Percentiles rank a stretch among this genome's conserved stretches.
Conservation (phyloP, 1,140 invertebrate genomes). For the Drosophila varians region DNA sequence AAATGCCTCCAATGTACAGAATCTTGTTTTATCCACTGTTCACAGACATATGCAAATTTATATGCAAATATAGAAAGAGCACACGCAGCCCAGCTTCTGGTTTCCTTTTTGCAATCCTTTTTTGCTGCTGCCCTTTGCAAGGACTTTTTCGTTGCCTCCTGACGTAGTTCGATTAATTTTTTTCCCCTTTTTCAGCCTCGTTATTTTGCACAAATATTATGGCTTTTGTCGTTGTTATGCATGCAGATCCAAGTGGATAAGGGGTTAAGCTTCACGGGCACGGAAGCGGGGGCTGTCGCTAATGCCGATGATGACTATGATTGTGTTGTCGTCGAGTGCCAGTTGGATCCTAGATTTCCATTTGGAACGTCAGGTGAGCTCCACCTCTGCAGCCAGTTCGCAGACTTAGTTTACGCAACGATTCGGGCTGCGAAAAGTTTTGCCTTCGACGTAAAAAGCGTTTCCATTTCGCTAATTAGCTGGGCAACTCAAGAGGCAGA, state of each 20-base stretch:
- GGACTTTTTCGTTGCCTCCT: constrained; percentile 18
- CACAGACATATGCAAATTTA: constrained; percentile 48
- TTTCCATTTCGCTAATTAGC: constrained; percentile 51
- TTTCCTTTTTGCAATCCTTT: constrained; percentile 23
- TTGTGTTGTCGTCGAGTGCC: constrained; percentile 26
- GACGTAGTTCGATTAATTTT: constrained; percentile 49
- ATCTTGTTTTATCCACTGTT: constrained; percentile 14
- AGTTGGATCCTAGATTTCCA: constrained; percentile 5
- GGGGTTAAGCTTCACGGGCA: constrained; percentile 1
- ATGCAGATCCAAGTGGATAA: constrained; percentile 34
- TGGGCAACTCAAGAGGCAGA: constrained; percentile 1
- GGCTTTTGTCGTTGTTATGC: constrained; percentile 51
- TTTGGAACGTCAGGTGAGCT: constrained; percentile 22
- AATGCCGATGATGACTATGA: constrained; percentile 35
- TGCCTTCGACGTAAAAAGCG: constrained; percentile 36
- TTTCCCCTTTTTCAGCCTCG: constrained; percentile 18
- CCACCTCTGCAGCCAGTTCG: constrained; percentile 7
- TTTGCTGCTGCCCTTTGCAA: constrained; percentile 3
- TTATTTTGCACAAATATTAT: constrained; percentile 51
- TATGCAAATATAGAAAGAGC: constrained; percentile 45
- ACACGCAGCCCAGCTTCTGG: constrained; percentile 27
- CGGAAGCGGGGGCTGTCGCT: background rate
- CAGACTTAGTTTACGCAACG: constrained; percentile 30
- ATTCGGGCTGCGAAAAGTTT: constrained; percentile 21
- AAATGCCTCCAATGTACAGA: background rate